These are phyloP conservation scores for Centropyge bicolor DNA, from an alignment of 2,797 vertebrate genomes.

Conservation along the genomic window DNA sequence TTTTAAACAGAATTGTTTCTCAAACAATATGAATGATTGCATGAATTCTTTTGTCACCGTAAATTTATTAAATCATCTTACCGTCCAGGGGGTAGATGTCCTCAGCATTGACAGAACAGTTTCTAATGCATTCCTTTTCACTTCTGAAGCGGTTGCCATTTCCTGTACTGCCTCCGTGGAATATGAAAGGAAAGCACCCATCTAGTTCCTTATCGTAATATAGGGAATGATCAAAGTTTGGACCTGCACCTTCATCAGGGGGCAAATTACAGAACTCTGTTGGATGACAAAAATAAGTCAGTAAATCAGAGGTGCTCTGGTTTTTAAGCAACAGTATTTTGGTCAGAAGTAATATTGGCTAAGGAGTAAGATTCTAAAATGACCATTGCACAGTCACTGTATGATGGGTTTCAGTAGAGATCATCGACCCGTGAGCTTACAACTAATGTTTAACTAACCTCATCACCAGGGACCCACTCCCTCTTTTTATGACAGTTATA, in stretches of 20 bases:
- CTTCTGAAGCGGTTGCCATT: constrained; percentile 79
- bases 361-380: not conserved
- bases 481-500: constrained; percentile 82
- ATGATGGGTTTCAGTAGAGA: constrained; percentile 23
- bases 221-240: constrained; percentile 2
- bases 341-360: not conserved
- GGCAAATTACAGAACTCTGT: constrained; percentile 68
- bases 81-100: constrained; percentile 69
- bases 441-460: constrained; percentile 81
- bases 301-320: not conserved
- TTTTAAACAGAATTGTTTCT: constrained; percentile 3
- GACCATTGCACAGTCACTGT: not conserved
- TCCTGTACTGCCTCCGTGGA: constrained; percentile 70
- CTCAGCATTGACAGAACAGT: constrained; percentile 70
- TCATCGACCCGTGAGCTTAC: constrained; percentile 20
- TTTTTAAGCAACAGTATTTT: constrained; percentile 4
- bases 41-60: not conserved
- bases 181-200: constrained; percentile 77
- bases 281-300: constrained; percentile 31
- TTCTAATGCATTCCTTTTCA: constrained; percentile 76
- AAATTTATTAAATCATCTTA: constrained; percentile 62
- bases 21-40: not conserved
- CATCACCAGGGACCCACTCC: constrained; percentile 73
- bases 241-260: constrained; percentile 58
- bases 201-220: constrained; percentile 53